A percentile compares a stretch with the other conserved stretches of the same genome.
Conservation (phyloP, 92 coral and sea anemone species). For the Palythoa grandis region DNA sequence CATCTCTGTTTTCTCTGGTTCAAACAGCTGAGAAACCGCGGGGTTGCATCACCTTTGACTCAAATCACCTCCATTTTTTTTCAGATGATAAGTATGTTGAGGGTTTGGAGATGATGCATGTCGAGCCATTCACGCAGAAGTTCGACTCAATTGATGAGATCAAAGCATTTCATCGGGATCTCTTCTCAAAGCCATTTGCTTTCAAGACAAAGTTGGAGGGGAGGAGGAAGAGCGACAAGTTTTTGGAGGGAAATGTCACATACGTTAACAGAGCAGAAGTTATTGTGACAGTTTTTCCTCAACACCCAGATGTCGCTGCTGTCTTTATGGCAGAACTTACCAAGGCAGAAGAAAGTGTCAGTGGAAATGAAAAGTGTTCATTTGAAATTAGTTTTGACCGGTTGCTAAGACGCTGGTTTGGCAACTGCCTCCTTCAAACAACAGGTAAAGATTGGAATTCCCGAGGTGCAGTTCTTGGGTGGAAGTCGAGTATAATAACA, state of each 20-base stretch:
- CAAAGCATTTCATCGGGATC: slow-evolving; percentile 34
- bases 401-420: slow-evolving; percentile 12
- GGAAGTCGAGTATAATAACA: slow-evolving; percentile 37
- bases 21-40: slow-evolving; percentile 30
- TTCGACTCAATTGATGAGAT: slow-evolving; percentile 21
- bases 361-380: slow-evolving; percentile 27
- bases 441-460: slow-evolving; percentile 46
- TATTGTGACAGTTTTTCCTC: slow-evolving; percentile 34
- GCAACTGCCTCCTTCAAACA: not conserved
- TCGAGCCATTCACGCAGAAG: slow-evolving; percentile 37
- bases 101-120: slow-evolving; percentile 22
- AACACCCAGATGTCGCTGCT: slow-evolving; percentile 39
- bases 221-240: slow-evolving; percentile 41
- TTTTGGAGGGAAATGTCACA: slow-evolving; percentile 42
- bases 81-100: slow-evolving; percentile 16
- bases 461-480: slow-evolving; percentile 30
- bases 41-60: slow-evolving; percentile 32
- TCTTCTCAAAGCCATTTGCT: slow-evolving; percentile 46
- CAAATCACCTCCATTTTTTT: slow-evolving; percentile 28
- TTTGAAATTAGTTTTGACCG: slow-evolving; percentile 39
- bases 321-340: slow-evolving; percentile 20
- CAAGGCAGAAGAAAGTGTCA: slow-evolving; percentile 30
- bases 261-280: slow-evolving; percentile 31
- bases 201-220: slow-evolving; percentile 35
- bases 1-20: slow-evolving; percentile 33